These are phyloP conservation scores for Sebastes nivosus DNA, from an alignment of 2,797 vertebrate species.

Conservation along the genomic window DNA sequence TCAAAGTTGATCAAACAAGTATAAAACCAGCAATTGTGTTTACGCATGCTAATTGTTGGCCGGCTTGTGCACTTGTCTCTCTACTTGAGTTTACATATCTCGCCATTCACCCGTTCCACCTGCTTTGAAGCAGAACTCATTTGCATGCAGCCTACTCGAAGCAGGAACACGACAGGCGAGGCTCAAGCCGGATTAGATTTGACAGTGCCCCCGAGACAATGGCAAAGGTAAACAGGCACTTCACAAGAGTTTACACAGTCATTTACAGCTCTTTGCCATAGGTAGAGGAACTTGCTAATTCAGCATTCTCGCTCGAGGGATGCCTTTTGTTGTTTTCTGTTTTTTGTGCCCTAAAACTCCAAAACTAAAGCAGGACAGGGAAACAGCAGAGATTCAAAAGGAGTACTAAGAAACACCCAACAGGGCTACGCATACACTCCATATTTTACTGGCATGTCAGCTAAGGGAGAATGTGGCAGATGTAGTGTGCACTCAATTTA, in stretches of 20 bases:
- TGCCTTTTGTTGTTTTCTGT: conserved; percentile 25
- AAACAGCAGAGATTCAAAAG: conserved; percentile 7
- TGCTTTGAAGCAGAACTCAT: conserved; percentile 50
- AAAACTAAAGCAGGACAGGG: conserved; percentile 5
- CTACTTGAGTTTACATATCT: conserved; percentile 24
- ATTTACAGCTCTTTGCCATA: conserved; percentile 49
- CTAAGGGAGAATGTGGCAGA: not conserved
- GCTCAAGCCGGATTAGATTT: conserved; percentile 62
- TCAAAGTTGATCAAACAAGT: conserved; percentile 18
- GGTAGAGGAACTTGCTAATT: conserved; percentile 38
- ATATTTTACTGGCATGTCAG: not conserved
- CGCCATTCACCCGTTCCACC: not conserved
- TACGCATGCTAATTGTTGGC: conserved; percentile 2
- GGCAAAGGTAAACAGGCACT: conserved; percentile 67
- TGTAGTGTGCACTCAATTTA: not conserved
- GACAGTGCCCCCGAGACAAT: conserved; percentile 64
- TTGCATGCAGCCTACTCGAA: conserved; percentile 51
- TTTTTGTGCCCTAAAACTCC: conserved; percentile 8
- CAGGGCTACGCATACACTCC: not conserved
- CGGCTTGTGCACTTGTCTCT: not conserved
- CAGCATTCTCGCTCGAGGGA: conserved; percentile 8
- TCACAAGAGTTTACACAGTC: conserved; percentile 63
- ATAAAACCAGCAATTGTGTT: not conserved
- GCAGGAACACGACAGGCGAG: conserved; percentile 13
- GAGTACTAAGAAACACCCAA: not conserved